Evolutionary conservation across 2,888 invertebrate genomes (phyloP), one percentile per base, ranked within the genome.

Genomic region (Microplitis manilae): DNA sequence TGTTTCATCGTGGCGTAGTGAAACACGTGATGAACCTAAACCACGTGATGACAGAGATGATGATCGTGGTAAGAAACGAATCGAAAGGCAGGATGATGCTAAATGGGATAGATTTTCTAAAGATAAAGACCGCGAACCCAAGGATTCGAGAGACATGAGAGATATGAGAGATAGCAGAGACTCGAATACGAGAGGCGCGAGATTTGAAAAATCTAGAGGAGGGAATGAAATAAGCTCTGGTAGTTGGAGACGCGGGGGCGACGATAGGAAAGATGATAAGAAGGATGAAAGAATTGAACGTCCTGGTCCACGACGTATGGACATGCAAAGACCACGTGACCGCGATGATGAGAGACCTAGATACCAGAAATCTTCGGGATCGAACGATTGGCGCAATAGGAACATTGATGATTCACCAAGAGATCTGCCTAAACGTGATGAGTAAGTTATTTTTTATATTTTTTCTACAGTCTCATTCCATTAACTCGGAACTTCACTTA

Each of bases 271-370:
- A 62, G 77, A 73, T 73, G 83, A 79, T 38, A 85, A 86, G 64
- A 87, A 85, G 5, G 84, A 81, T 17, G 81, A 77, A 77, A 38
- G 79, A 41, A 79, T 80, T 1, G 85, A 84, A 15, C 80, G 83
- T 6, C 82, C 85, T 68, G 80, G 77, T 41, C 68, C 68, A 6
- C 59, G 61, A 9, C 76, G 72, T 6, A 41, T 60, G 15, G 76
- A 76, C 1, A 61, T 67, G 2, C 13, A 68, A 2, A 62, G 73
- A 60, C 13, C 20, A 8, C 73, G 77, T 17, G 71, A 50, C 13
- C 50, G 40, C 6, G 77, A 77, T n/a, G 77, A 77, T n/a, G 77
- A 77, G 1, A 70, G 77, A n/a, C 71, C 71, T 0, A 71, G 71
- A 50, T 75, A 15, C 38, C 77, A 77, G 38, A 64, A 71, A 1